phyloP scores from a whole-genome alignment of 2,113 vertebrate genomes.

The Ameiurus melas region DNA sequence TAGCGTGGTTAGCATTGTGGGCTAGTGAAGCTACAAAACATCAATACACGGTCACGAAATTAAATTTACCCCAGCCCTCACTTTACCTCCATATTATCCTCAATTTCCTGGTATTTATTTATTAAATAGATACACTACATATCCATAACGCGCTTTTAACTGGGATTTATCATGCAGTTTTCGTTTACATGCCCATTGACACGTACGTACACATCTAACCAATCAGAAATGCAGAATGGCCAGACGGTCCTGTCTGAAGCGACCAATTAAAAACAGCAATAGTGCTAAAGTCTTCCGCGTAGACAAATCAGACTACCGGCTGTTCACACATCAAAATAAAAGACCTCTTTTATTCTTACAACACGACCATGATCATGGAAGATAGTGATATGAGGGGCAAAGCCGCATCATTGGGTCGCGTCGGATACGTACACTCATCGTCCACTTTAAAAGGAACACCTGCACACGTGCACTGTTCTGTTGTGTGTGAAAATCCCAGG shows the following conservation, averaged over 20 bases:
- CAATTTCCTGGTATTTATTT: background rate
- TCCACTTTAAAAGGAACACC: background rate
- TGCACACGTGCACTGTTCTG: background rate
- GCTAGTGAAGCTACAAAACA: background rate
- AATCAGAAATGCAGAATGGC: conserved; percentile 13
- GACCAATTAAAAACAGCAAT: conserved; percentile 23
- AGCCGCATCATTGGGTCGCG: background rate
- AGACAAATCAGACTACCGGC: background rate
- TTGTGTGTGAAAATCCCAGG: background rate
- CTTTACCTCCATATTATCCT: conserved; percentile 69
- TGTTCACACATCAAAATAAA: conserved; percentile 45
- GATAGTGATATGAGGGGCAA: background rate
- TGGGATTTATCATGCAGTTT: background rate
- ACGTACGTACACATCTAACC: conserved; percentile 40
- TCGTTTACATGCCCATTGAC: conserved; percentile 34
- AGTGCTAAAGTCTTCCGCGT: background rate
- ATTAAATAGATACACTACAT: background rate
- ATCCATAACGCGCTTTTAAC: background rate
- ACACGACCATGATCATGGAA: background rate
- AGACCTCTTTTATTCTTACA: background rate
- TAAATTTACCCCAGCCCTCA: background rate
- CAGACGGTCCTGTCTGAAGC: background rate
- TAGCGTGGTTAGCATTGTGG: background rate
- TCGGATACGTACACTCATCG: background rate
- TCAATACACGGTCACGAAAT: background rate